Evolutionary conservation across 2,888 invertebrate genomes (phyloP), one percentile per base, ranked within the genome.

Genomic region (Caenorhabditis zanzibari): DNA sequence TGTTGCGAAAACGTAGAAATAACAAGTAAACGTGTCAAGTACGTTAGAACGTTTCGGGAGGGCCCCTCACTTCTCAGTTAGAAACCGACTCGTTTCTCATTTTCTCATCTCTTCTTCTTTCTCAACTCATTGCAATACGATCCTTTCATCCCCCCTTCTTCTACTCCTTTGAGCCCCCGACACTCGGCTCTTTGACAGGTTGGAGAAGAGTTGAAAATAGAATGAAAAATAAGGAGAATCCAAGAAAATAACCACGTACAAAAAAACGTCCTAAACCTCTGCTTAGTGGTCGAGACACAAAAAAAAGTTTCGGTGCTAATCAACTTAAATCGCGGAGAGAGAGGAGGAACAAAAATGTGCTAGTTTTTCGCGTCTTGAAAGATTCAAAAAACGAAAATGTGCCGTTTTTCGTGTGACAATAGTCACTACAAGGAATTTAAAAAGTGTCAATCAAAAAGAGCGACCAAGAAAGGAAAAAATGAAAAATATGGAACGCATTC

Each of bases 61-160:
- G n/a, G 38, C 41, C 7, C 54, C 68, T 38, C 68, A 68, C 68
- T 68, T 68, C 68, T 68, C 35, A 9, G 3, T 22, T 24, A 12
- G 38, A 38, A 38, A 49, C 44, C 63, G 63, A 68, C 76, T 74
- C 54, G 24, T 59, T 76, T 66, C 77, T 73, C 73, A 68, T 77
- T 77, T 77, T 82, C 82, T 68, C 82, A 77, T 82, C 52, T 54
- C 47, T 72, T 52, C 44, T 73, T 66, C 68, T 68, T 77, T 69
- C 73, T 72, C 73, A 68, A 76, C 76, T 74, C 59, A 69, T 77
- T 77, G 82, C 82, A 82, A 82, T 82, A 82, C 82, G 82, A 82
- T 82, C 76, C 41, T 47, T 69, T 58, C 47, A 52, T 54, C 68
- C 68, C 35, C n/a, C n/a, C n/a, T n/a, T n/a, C 54, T 6, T 49